Conservation (phyloP, 1,140 invertebrate species). For the Nilaparvata lugens region DNA sequence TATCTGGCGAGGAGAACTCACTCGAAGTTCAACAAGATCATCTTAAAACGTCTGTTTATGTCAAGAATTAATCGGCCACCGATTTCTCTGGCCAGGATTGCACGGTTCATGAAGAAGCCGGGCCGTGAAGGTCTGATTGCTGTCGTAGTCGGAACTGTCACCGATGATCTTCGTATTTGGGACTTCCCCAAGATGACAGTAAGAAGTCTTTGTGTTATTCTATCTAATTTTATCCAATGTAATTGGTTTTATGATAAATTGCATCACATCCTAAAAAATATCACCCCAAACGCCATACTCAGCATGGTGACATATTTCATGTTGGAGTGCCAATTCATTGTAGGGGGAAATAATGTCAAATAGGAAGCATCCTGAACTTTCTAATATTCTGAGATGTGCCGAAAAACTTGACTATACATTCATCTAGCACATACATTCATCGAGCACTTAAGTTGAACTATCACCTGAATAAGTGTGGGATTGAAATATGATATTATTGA, state of each 20-base stretch:
- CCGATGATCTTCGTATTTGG: conserved; percentile 90
- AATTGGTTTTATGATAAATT: no score
- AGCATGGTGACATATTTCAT: no score
- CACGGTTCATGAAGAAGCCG: conserved; percentile 76
- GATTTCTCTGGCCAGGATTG: conserved; percentile 80
- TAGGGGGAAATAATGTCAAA: no score
- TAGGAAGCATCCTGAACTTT: no score
- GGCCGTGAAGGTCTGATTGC: conserved; percentile 78
- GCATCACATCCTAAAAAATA: no score
- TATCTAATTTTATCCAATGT: no score
- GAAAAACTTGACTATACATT: not conserved
- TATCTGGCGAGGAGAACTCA: conserved; percentile 91
- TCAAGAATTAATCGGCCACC: conserved; percentile 90
- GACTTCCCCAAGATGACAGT: conserved; percentile 86
- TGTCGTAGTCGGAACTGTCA: conserved; percentile 91
- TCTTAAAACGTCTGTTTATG: conserved; percentile 94
- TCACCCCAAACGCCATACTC: no score
- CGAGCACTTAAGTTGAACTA: no score
- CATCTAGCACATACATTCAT: no score
- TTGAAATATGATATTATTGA: no score
- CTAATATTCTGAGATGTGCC: not conserved
- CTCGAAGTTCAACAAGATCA: conserved; percentile 93
- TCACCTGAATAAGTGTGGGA: no score
- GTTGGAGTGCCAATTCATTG: no score
- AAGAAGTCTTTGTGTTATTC: conserved; percentile 27